These are phyloP conservation scores for Orchesella flavescens DNA, from an alignment of 2,888 invertebrate genomes.

Conservation along the genomic window DNA sequence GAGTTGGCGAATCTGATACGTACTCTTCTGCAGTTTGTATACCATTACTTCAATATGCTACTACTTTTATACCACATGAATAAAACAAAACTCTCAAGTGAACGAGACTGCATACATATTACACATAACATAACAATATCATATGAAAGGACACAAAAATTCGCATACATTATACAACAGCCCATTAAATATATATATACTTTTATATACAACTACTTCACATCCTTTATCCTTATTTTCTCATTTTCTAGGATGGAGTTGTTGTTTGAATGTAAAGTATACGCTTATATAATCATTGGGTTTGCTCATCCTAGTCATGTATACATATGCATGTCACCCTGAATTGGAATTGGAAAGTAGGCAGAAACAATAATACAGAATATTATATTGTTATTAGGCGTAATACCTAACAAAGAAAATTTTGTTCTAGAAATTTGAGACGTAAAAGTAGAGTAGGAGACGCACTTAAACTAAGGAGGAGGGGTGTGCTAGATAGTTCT, in stretches of 20 bases:
- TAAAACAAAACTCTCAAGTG: conserved; percentile 34
- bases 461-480: too few relatives aligned
- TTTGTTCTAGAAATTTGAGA: too few relatives aligned
- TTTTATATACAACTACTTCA: not conserved
- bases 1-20: not conserved
- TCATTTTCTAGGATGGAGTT: too few relatives aligned
- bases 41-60: too few relatives aligned
- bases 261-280: too few relatives aligned
- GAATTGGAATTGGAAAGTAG: not conserved
- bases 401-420: too few relatives aligned
- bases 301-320: not conserved
- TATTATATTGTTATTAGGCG: not conserved
- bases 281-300: too few relatives aligned
- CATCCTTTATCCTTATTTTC: not conserved
- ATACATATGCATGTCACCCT: not conserved
- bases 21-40: not conserved
- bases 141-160: not conserved
- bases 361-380: not conserved
- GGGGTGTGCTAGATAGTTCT: not conserved
- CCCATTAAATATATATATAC: not conserved
- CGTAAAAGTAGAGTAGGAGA: too few relatives aligned
- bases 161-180: not conserved
- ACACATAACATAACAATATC: not conserved
- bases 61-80: conserved; percentile 23
- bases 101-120: not conserved